phyloP scores from a whole-genome alignment of 1,140 invertebrate species.

The Drosophila pandora region DNA sequence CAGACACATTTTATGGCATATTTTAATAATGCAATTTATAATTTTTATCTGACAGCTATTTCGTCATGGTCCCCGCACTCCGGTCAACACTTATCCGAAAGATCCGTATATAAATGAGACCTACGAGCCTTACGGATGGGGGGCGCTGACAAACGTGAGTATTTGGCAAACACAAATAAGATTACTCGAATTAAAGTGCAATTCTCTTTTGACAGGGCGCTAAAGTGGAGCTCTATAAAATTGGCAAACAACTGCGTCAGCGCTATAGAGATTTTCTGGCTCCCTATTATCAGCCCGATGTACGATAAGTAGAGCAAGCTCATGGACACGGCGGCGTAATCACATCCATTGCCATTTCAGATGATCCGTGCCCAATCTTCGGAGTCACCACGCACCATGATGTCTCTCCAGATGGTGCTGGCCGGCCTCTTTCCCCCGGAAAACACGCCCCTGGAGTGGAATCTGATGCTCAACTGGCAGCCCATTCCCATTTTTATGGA shows the following conservation, averaged over 20 bases:
- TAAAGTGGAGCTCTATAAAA: constrained; percentile 86
- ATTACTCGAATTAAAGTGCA: constrained; percentile 8
- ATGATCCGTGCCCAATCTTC: constrained; percentile 88
- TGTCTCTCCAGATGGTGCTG: constrained; percentile 89
- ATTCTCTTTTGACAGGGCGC: constrained; percentile 42
- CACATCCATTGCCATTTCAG: constrained; percentile 32
- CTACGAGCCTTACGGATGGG: constrained; percentile 90
- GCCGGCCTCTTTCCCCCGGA: constrained; percentile 89
- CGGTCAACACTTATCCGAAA: constrained; percentile 90
- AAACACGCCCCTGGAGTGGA: constrained; percentile 86
- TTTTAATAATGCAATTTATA: background rate
- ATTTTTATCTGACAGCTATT: constrained; percentile 85
- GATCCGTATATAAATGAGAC: constrained; percentile 88
- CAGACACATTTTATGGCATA: background rate
- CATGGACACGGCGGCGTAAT: background rate
- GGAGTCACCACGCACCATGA: constrained; percentile 89
- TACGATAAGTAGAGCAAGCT: constrained; percentile 61
- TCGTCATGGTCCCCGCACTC: constrained; percentile 91
- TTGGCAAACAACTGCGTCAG: constrained; percentile 86
- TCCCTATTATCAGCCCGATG: constrained; percentile 85
- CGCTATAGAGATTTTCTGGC: constrained; percentile 87
- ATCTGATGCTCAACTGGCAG: constrained; percentile 88
- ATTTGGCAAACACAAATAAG: constrained; percentile 10
- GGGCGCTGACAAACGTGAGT: constrained; percentile 91
- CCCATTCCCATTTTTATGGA: constrained; percentile 89